Base-by-base conservation (phyloP, 2,113 vertebrate species). In the Tupaia chinensis region DNA sequence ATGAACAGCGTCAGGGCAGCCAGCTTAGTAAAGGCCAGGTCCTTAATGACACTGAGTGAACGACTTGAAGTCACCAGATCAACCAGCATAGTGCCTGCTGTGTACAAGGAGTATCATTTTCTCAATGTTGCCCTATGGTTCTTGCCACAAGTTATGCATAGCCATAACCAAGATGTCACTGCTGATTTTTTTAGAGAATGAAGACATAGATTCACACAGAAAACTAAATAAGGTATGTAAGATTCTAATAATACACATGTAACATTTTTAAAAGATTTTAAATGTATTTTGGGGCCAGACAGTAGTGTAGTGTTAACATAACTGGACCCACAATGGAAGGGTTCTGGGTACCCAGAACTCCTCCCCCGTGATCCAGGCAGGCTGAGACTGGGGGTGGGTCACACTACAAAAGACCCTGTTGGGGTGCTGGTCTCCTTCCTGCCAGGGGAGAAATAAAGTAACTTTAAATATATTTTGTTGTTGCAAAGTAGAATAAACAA, bases 401-500 rank as follows among this genome's bases (percentile, higher is more conserved):
- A 44, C 44, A 44, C 44, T 44, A 44, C 44, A 44, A 44, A 44
- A 44, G 44, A 44, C 44, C 44, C 44, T 44, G 44, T 44, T 44
- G 44, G 44, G 44, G 44, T 44, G 44, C 44, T 44, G 44, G 44
- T 44, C 44, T 44, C 44, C 44, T 44, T 44, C 44, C 44, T 5
- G 44, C 44, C 44, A 44, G 44, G 44, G 44, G 44, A 44, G 44
- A 44, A 44, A 44, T 44, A 44, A 44, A 44, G 3, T 44, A 44
- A 44, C 44, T 44, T 25, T 69, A 58, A 84, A 53, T 80, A 32
- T 44, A 56, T 29, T 86, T 89, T 85, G 32, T 70, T 34, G 1
- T 85, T 91, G 16, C 27, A 76, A 63, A 94, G 27, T 89, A 87
- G 63, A 96, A 69, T 87, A 83, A 93, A n/a, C 60, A 92, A 56